Base-by-base conservation (phyloP, 2,888 invertebrate genomes). In the Caenorhabditis sp. region DNA sequence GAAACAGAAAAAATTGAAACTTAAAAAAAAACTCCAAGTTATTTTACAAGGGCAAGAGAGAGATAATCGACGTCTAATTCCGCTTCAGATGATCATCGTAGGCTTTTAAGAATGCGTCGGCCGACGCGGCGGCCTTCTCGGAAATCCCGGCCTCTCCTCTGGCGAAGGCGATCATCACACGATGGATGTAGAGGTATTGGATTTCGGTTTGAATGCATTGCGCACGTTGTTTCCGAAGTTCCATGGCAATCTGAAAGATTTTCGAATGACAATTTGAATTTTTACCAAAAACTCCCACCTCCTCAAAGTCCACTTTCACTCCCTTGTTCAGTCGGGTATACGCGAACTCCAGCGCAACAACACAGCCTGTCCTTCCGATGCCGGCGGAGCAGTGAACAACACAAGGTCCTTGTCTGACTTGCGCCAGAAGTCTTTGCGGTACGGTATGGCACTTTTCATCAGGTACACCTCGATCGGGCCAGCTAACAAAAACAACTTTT, bases 321-420 rank as follows among this genome's bases (percentile, higher is more conserved):
- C 85, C 86, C 10, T 63, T 68, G 19, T 63, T 51, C 59, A 88
- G 68, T 58, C 72, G 59, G 6, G 79, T 77, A 41, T 85, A 82
- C 10, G 88, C 88, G 49, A 88, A 84, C 31, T 87, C 87, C 61
- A 88, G 66, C 4, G 86, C 88, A 26, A 88, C 81, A 14, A 88
- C 61, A 76, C 86, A 87, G 14, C 88, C 88, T 12, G 87, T 88
- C 44, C 88, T 19, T 35, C 88, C 88, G 56, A 88, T 88, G 16
- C 88, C 85, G n/a, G 87, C 87, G 8, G 87, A 87, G 44, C 88
- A 88, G 70, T 88, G 88, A 10, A 87, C 83, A 14, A 88, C 85
- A 47, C 83, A 82, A 8, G 85, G 84, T 3, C 80, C 84, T 22
- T 73, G 75, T 26, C 87, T 63, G 12, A 87, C 83, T n/a, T 58